These are phyloP conservation scores for Dascyllus trimaculatus DNA, from an alignment of 2,113 vertebrate genomes.

Conservation along the genomic window DNA sequence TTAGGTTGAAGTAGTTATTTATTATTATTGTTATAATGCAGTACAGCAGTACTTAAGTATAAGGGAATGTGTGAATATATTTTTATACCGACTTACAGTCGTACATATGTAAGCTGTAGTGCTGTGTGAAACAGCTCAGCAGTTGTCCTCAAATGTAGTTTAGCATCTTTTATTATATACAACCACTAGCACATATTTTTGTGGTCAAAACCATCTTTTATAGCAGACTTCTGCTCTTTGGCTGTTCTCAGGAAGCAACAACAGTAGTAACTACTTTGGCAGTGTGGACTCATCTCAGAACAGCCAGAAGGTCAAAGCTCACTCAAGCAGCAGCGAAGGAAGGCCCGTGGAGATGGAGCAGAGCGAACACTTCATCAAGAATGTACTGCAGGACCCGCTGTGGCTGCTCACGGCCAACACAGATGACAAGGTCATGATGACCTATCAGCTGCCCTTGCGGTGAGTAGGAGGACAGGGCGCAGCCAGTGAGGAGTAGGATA, in stretches of 20 bases:
- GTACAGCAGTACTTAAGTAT: no score
- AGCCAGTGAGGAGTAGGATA: slow-evolving; percentile 31
- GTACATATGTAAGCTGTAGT: no score
- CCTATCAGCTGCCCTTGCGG: slow-evolving; percentile 92
- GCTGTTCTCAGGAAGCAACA: slow-evolving; percentile 85
- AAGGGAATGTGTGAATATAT: no score
- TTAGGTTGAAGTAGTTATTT: no score
- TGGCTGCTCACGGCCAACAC: slow-evolving; percentile 90
- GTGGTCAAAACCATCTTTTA: no score
- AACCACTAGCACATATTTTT: no score
- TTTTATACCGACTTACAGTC: no score
- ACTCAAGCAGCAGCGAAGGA: slow-evolving; percentile 39
- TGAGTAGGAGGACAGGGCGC: slow-evolving; percentile 76
- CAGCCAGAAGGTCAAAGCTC: slow-evolving; percentile 83
- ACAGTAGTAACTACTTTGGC: slow-evolving; percentile 95
- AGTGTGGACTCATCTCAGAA: slow-evolving; percentile 95
- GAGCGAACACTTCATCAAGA: slow-evolving; percentile 83
- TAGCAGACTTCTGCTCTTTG: not conserved
- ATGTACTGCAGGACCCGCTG: slow-evolving; percentile 88
- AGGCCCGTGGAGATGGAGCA: slow-evolving; percentile 68
- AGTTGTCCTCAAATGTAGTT: no score
- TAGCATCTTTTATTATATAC: no score
- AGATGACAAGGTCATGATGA: slow-evolving; percentile 91
- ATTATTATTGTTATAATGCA: no score
- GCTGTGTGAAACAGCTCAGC: not conserved